phyloP scores from a whole-genome alignment of 2,888 invertebrate genomes.

The Drosophila testacea region DNA sequence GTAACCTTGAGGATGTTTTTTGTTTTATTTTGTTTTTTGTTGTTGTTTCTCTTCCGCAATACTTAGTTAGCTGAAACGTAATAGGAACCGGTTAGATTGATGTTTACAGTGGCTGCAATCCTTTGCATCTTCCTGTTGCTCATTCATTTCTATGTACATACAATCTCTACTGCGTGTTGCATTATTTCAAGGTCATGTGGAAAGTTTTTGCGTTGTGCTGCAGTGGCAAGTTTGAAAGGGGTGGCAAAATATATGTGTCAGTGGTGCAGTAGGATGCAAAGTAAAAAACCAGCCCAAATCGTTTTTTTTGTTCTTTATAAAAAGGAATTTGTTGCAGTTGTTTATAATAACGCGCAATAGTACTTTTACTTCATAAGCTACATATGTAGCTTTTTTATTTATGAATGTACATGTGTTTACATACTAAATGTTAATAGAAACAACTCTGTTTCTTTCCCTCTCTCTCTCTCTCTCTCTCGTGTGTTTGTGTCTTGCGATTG shows the following conservation, averaged over 20 bases:
- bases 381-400: neutral
- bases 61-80: slow-evolving; percentile 45
- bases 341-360: slow-evolving; percentile 1
- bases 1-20: slow-evolving; percentile 50
- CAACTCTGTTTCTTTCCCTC: slow-evolving; percentile 13
- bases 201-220: slow-evolving; percentile 12
- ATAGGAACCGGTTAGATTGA: slow-evolving; percentile 65
- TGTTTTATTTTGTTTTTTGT: slow-evolving; percentile 4
- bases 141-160: neutral
- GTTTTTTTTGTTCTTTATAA: neutral
- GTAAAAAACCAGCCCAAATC: neutral
- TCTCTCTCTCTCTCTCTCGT: slow-evolving; percentile 7
- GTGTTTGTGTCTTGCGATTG: slow-evolving; percentile 2
- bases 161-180: slow-evolving; percentile 5
- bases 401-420: neutral
- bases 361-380: neutral
- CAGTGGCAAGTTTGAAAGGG: neutral
- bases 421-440: slow-evolving; percentile 22
- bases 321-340: neutral
- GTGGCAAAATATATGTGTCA: slow-evolving; percentile 45
- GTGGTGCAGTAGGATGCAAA: slow-evolving; percentile 28
- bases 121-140: slow-evolving; percentile 6
- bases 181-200: slow-evolving; percentile 41
- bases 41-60: slow-evolving; percentile 12
- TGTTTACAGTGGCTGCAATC: slow-evolving; percentile 36